Conservation (phyloP, 2,888 invertebrate species). For the Ptychoptera albimana region DNA sequence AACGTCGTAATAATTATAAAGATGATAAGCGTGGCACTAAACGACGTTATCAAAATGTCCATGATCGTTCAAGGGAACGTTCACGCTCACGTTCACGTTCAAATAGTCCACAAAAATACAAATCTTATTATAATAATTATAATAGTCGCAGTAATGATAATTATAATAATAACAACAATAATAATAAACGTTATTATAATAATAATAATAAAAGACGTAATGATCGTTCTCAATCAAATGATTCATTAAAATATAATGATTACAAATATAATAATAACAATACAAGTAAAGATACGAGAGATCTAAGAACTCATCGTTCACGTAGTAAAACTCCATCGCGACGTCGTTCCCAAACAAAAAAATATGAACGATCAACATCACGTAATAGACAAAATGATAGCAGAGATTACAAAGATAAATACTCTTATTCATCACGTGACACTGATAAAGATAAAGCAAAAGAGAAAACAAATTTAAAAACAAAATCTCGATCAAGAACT, state of each 20-base stretch:
- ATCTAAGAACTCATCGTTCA: constrained; percentile 11
- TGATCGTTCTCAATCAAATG: constrained; percentile 2
- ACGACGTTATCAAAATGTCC: constrained; percentile 1
- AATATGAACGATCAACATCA: too few relatives aligned
- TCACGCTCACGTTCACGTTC: neutral
- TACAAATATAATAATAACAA: constrained; percentile 5
- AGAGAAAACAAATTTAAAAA: too few relatives aligned
- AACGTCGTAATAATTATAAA: constrained; percentile 13
- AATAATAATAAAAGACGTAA: constrained; percentile 4
- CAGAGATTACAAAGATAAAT: too few relatives aligned
- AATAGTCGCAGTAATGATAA: too few relatives aligned
- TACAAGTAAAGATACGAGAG: constrained; percentile 7
- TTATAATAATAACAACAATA: too few relatives aligned
- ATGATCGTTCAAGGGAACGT: neutral
- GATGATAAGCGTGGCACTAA: neutral
- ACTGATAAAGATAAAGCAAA: neutral
- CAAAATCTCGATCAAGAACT: neutral
- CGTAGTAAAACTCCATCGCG: constrained; percentile 16
- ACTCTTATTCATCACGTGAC: too few relatives aligned
- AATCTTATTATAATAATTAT: too few relatives aligned
- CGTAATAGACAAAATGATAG: too few relatives aligned
- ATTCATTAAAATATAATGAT: constrained; percentile 3
- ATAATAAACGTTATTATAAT: too few relatives aligned
- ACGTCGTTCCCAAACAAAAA: constrained; percentile 13
- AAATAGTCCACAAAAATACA: too few relatives aligned